These are phyloP conservation scores for Antheraea assamensis DNA, from an alignment of 2,888 invertebrate species.

Conservation along the genomic window DNA sequence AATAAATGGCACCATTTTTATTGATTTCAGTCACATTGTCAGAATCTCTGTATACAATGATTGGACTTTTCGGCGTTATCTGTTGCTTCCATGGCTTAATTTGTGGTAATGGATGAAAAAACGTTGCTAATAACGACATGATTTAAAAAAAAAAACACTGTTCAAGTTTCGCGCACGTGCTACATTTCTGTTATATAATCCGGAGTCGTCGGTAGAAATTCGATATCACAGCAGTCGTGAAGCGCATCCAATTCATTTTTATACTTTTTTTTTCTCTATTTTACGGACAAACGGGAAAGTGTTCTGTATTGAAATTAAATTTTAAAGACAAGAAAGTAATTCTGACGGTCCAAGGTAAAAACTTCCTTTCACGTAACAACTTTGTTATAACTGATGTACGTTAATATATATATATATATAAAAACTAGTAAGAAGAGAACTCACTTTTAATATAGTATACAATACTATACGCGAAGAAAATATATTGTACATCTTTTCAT, in stretches of 20 bases:
- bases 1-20: no score
- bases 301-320: background rate
- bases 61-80: background rate
- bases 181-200: background rate
- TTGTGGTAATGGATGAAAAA: background rate
- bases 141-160: background rate
- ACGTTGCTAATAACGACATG: background rate
- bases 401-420: background rate
- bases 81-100: background rate
- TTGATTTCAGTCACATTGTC: no score
- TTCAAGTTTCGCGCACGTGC: background rate
- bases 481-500: no score
- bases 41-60: no score
- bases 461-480: no score
- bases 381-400: background rate
- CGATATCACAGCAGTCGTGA: background rate
- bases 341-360: background rate
- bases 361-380: background rate
- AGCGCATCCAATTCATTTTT: slow-evolving; percentile 11
- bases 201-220: background rate
- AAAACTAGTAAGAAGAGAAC: no score
- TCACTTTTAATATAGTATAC: no score
- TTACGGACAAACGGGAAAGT: slow-evolving; percentile 3
- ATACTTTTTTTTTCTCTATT: background rate
- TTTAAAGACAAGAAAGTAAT: background rate